Conservation (phyloP, 1,140 invertebrate genomes). For the Listronotus oregonensis region DNA sequence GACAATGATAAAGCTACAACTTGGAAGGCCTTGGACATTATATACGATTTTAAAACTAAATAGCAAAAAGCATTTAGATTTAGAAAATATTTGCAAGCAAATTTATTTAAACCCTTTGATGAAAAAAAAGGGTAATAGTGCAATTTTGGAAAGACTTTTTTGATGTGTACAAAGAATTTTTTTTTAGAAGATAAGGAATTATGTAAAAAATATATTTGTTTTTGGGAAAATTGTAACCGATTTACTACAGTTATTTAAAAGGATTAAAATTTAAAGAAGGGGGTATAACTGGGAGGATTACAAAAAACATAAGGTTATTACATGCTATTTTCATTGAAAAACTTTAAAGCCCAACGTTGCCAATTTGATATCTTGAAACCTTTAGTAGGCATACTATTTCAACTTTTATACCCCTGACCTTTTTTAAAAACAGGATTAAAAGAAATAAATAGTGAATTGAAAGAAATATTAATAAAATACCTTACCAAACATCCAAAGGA, state of each 20-base stretch:
- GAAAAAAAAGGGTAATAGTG: constrained; percentile 47
- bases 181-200: constrained; percentile 58
- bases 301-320: constrained; percentile 54
- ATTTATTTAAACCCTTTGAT: constrained; percentile 58
- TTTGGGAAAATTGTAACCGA: constrained; percentile 53
- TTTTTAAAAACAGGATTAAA: constrained; percentile 30
- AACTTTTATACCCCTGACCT: constrained; percentile 40
- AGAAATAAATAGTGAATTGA: constrained; percentile 35
- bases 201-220: constrained; percentile 56
- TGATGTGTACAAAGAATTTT: constrained; percentile 60
- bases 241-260: constrained; percentile 55
- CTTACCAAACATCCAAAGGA: constrained; percentile 16
- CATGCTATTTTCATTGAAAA: constrained; percentile 54
- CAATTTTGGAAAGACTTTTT: constrained; percentile 31
- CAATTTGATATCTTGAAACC: constrained; percentile 38
- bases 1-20: constrained; percentile 61
- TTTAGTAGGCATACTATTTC: constrained; percentile 41
- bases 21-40: constrained; percentile 70
- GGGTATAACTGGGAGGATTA: constrained; percentile 54
- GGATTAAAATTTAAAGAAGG: constrained; percentile 39
- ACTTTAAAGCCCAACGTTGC: constrained; percentile 26
- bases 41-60: constrained; percentile 68
- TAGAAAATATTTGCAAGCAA: constrained; percentile 63
- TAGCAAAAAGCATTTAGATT: constrained; percentile 58
- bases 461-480: constrained; percentile 42